Evolutionary conservation across 1,140 invertebrate species (phyloP).

Genomic region (Drosophila nebulosa): DNA sequence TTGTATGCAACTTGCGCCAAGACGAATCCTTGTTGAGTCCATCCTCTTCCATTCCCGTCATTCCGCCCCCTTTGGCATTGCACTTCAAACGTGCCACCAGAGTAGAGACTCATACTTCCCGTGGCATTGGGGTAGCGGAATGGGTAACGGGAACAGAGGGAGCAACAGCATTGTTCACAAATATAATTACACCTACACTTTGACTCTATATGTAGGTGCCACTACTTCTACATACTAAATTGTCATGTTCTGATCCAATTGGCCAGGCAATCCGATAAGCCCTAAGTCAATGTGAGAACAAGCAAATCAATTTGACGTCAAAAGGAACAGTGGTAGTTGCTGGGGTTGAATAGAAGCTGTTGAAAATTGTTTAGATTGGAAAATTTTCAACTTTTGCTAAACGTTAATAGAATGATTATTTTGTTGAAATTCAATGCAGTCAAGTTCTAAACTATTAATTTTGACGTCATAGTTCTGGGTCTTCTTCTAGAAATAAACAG

Average conservation of each 20-base stretch:
- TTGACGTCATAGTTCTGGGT: background rate
- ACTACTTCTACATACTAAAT: background rate
- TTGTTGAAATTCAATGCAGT: background rate
- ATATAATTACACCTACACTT: slow-evolving; percentile 59
- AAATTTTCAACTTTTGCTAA: background rate
- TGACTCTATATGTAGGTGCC: background rate
- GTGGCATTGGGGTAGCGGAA: too few species aligned
- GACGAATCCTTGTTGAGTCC: background rate
- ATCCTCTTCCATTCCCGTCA: slow-evolving; percentile 14
- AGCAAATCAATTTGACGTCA: slow-evolving; percentile 26
- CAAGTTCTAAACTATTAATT: background rate
- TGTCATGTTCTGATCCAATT: slow-evolving; percentile 18
- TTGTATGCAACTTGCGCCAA: slow-evolving; percentile 13
- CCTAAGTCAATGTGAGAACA: slow-evolving; percentile 33
- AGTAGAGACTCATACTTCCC: slow-evolving; percentile 25
- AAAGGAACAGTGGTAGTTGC: background rate
- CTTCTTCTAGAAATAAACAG: background rate
- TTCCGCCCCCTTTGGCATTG: slow-evolving; percentile 60
- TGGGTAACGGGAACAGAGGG: background rate
- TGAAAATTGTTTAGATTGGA: too few species aligned
- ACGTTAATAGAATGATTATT: too few species aligned
- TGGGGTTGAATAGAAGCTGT: background rate
- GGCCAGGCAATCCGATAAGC: slow-evolving; percentile 57
- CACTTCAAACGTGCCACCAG: slow-evolving; percentile 47
- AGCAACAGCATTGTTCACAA: slow-evolving; percentile 43